phyloP scores from a whole-genome alignment of 1,140 invertebrate genomes.

The Cotesia chilonis region DNA sequence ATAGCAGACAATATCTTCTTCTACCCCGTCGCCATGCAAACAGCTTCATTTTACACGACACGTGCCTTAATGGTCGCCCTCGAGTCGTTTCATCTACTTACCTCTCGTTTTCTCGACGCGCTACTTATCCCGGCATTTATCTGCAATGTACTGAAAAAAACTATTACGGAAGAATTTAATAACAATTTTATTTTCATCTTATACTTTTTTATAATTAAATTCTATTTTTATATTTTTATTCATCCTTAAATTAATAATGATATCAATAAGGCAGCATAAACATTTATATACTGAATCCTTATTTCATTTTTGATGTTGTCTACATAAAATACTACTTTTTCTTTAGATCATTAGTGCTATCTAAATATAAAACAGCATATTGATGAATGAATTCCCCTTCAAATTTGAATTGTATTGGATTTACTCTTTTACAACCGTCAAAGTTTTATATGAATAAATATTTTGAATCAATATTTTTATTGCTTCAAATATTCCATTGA shows the following conservation, averaged over 20 bases:
- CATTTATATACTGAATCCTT: not conserved
- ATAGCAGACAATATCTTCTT: constrained; percentile 25
- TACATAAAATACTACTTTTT: too few species aligned
- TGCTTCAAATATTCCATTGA: too few species aligned
- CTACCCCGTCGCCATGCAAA: constrained; percentile 31
- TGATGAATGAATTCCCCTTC: too few species aligned
- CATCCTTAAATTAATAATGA: not conserved
- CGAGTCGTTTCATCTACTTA: constrained; percentile 11
- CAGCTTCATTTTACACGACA: constrained; percentile 28
- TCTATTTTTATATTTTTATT: not conserved
- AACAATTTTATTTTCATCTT: too few species aligned
- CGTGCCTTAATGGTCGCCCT: constrained; percentile 11
- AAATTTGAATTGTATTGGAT: too few species aligned
- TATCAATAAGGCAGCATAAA: too few species aligned
- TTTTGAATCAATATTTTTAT: too few species aligned
- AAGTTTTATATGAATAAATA: too few species aligned
- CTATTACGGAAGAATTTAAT: not conserved
- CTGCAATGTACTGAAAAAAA: not conserved
- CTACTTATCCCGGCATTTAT: not conserved
- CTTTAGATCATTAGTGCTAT: too few species aligned
- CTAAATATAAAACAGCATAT: too few species aligned
- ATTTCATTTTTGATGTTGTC: too few species aligned
- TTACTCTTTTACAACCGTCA: too few species aligned
- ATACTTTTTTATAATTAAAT: not conserved
- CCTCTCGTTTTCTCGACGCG: constrained; percentile 2